phyloP scores from a whole-genome alignment of 2,797 vertebrate genomes.

The Halcyon chelicuti region DNA sequence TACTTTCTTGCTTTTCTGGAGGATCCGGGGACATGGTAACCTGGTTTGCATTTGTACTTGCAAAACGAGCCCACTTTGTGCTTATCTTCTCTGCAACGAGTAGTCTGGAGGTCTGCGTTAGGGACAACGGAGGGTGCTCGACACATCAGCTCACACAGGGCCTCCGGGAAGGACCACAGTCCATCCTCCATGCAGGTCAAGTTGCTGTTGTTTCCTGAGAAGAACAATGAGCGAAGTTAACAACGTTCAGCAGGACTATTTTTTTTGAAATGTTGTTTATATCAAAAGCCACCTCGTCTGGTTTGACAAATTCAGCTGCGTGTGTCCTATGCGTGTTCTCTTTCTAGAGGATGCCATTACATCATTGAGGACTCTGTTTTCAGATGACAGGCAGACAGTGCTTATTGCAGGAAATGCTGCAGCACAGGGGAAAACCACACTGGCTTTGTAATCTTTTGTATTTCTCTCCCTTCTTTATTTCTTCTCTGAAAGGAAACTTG shows the following conservation, averaged over 20 bases:
- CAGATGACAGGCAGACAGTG: conserved; percentile 3
- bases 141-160: conserved; percentile 95
- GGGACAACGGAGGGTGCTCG: conserved; percentile 88
- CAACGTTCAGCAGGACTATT: neutral
- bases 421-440: conserved; percentile 1
- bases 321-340: neutral
- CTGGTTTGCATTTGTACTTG: conserved; percentile 97
- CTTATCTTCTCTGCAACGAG: conserved; percentile 88
- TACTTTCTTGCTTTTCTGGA: conserved; percentile 83
- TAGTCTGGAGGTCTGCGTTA: conserved; percentile 91
- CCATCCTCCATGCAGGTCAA: conserved; percentile 95
- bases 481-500: conserved; percentile 40
- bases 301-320: neutral
- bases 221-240: neutral
- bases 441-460: conserved; percentile 51
- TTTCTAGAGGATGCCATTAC: neutral
- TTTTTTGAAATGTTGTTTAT: neutral
- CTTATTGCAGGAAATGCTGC: conserved; percentile 52
- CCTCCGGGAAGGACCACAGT: conserved; percentile 97
- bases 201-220: conserved; percentile 90
- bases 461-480: conserved; percentile 47
- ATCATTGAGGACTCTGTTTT: conserved; percentile 23
- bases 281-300: neutral
- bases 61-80: conserved; percentile 96
- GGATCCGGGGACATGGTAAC: conserved; percentile 91